These are phyloP conservation scores for Drosophila cardini DNA, from an alignment of 1,140 invertebrate genomes.

Conservation along the genomic window DNA sequence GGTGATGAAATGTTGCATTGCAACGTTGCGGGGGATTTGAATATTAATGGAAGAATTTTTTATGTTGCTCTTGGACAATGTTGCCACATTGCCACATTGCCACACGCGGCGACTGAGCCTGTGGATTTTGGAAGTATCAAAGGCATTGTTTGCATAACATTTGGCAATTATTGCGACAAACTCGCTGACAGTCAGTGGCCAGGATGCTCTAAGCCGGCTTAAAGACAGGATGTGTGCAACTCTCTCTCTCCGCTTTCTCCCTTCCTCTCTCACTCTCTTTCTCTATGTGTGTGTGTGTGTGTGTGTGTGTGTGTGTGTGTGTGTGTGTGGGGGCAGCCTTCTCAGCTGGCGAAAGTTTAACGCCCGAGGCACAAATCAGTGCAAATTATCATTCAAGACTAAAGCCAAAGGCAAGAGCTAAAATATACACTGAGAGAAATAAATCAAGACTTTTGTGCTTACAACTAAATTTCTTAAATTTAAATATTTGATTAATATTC, in stretches of 20 bases:
- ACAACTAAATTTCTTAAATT: no score
- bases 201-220: constrained; percentile 74
- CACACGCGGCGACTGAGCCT: constrained; percentile 70
- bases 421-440: no score
- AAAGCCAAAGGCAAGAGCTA: constrained; percentile 9
- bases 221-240: constrained; percentile 40
- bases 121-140: constrained; percentile 60
- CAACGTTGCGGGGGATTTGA: constrained; percentile 67
- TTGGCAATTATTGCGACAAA: constrained; percentile 80
- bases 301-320: background rate
- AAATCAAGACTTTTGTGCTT: no score
- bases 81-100: constrained; percentile 51
- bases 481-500: no score
- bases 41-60: constrained; percentile 68
- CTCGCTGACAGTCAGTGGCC: constrained; percentile 68
- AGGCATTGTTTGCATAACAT: constrained; percentile 82
- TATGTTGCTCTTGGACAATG: constrained; percentile 15
- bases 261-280: background rate
- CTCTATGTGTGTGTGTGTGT: background rate
- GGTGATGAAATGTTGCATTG: background rate
- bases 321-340: constrained; percentile 4
- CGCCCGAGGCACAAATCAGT: constrained; percentile 54
- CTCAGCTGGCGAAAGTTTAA: constrained; percentile 58
- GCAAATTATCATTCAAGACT: constrained; percentile 47
- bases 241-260: no score